Evolutionary conservation across 64 coral and sea anemone genomes (phyloP).

Genomic region (Platygyra sinensis): DNA sequence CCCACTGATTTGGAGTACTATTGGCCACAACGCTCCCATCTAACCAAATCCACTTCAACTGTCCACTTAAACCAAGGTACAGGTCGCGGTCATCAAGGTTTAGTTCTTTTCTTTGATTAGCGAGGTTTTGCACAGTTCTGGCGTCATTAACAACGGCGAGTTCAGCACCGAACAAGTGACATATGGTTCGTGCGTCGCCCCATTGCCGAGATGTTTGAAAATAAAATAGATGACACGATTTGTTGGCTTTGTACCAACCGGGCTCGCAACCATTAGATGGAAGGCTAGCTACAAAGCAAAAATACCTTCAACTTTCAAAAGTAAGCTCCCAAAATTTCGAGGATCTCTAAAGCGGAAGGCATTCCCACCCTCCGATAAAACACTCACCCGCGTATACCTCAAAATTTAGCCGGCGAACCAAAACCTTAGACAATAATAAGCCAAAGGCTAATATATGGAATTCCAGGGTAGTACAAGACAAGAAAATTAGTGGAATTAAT

Average conservation of each 20-base stretch:
- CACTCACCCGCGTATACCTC: no score
- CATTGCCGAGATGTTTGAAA: neutral
- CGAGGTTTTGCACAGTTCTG: neutral
- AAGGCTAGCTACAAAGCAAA: neutral
- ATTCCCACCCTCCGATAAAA: no score
- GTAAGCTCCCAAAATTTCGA: neutral
- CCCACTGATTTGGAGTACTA: neutral
- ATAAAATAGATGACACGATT: slow-evolving; percentile 1
- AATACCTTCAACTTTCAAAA: neutral
- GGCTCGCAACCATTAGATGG: slow-evolving; percentile 2
- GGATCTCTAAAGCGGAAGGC: no score
- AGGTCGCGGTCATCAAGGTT: neutral
- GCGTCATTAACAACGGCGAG: slow-evolving; percentile 3
- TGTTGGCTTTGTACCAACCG: neutral
- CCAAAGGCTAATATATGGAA: no score
- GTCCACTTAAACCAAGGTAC: slow-evolving; percentile 22
- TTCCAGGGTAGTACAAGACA: no score
- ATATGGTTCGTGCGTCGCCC: neutral
- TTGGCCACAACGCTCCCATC: neutral
- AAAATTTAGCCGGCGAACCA: no score
- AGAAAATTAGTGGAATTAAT: no score
- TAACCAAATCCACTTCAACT: slow-evolving; percentile 10
- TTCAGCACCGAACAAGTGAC: neutral
- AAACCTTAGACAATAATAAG: no score
- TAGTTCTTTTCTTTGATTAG: neutral